These are phyloP conservation scores for Leptogaster cylindrica DNA, from an alignment of 2,888 invertebrate species.

Conservation along the genomic window DNA sequence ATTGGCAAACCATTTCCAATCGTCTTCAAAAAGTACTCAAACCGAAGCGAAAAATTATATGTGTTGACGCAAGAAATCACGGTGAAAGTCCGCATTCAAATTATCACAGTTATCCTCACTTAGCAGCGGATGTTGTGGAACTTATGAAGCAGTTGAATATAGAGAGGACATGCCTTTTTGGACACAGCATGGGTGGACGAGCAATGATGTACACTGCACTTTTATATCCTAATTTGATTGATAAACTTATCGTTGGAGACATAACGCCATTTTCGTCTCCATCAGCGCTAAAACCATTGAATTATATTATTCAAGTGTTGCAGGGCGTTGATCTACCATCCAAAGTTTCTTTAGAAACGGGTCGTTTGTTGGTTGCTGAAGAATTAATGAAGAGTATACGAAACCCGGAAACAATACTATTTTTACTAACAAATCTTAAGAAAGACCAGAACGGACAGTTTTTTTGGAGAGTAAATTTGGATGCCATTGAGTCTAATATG, in stretches of 20 bases:
- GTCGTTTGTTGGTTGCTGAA: conserved; percentile 70
- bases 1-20: conserved; percentile 85
- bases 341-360: conserved; percentile 72
- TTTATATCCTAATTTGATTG: conserved; percentile 69
- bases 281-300: conserved; percentile 69
- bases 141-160: conserved; percentile 71
- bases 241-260: conserved; percentile 74
- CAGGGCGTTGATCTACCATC: conserved; percentile 66
- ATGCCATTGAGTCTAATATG: conserved; percentile 71
- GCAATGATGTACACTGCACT: conserved; percentile 85
- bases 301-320: conserved; percentile 71
- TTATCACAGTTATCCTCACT: conserved; percentile 75
- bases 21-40: conserved; percentile 66
- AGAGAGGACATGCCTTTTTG: conserved; percentile 73
- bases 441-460: conserved; percentile 69
- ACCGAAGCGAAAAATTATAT: conserved; percentile 67
- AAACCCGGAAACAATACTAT: conserved; percentile 70
- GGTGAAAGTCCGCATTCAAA: conserved; percentile 87
- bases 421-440: conserved; percentile 86
- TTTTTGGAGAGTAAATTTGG: conserved; percentile 81
- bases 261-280: conserved; percentile 69
- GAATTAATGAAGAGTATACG: conserved; percentile 67
- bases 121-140: conserved; percentile 76
- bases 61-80: conserved; percentile 92
- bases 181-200: conserved; percentile 97